phyloP scores from a whole-genome alignment of 1,140 invertebrate genomes.

The Steinernema feltiae region DNA sequence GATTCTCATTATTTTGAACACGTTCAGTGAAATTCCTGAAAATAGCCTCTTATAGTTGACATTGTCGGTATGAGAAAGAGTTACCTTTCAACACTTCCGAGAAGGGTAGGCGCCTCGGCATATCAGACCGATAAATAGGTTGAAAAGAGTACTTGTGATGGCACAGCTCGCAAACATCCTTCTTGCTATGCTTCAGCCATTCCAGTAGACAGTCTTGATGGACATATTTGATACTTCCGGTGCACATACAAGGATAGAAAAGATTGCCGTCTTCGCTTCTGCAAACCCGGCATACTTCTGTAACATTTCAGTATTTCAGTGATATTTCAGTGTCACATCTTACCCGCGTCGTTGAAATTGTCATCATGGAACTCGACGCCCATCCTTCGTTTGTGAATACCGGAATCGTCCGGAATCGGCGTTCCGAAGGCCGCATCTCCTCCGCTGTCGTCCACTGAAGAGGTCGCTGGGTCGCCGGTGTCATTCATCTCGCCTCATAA shows the following conservation, averaged over 20 bases:
- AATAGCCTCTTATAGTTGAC: background rate
- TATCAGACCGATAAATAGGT: constrained; percentile 96
- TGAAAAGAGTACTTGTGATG: constrained; percentile 95
- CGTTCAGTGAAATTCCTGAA: constrained; percentile 71
- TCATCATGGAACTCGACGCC: background rate
- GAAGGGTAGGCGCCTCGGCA: constrained; percentile 88
- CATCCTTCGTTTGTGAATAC: background rate
- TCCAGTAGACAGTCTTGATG: constrained; percentile 75
- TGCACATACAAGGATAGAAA: constrained; percentile 97
- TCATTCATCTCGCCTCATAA: background rate
- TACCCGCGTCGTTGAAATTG: background rate
- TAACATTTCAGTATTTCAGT: no score
- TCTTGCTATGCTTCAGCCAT: constrained; percentile 79
- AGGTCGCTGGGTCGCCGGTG: background rate
- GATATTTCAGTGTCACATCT: no score
- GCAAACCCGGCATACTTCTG: constrained; percentile 94
- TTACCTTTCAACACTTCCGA: constrained; percentile 74
- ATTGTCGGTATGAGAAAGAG: background rate
- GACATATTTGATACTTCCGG: constrained; percentile 96
- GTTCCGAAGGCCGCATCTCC: background rate
- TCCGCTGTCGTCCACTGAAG: background rate
- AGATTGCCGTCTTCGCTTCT: constrained; percentile 84
- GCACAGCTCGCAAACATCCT: constrained; percentile 97
- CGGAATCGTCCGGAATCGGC: background rate
- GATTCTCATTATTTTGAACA: constrained; percentile 82